phyloP scores from a whole-genome alignment of 2,888 invertebrate species.

The Ceramica pisi region DNA sequence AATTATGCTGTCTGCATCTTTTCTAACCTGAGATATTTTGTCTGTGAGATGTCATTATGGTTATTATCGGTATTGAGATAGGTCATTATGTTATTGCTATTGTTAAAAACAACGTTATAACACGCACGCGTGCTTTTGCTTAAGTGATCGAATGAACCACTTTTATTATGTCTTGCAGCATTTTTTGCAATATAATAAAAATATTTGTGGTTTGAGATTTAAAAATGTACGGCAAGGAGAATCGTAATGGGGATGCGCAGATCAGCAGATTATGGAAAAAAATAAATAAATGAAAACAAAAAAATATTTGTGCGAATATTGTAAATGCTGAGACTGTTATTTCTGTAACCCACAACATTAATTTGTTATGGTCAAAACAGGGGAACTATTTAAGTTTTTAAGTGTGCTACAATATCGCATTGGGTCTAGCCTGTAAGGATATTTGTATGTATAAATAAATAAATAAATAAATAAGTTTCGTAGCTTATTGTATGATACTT shows the following conservation, averaged over 20 bases:
- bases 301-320: neutral
- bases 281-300: neutral
- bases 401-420: no score
- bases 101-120: neutral
- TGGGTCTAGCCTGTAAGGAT: no score
- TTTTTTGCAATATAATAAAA: neutral
- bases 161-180: neutral
- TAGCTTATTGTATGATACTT: neutral
- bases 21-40: slow-evolving; percentile 34
- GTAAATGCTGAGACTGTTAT: neutral
- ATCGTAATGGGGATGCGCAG: neutral
- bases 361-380: no score
- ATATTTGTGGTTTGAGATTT: no score
- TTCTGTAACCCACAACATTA: neutral
- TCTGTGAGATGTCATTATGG: slow-evolving; percentile 33
- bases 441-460: no score
- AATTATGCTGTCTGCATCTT: slow-evolving; percentile 46
- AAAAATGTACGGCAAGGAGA: no score
- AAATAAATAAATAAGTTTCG: no score
- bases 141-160: neutral
- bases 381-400: no score
- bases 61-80: slow-evolving; percentile 36
- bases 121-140: neutral
- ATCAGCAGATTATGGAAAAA: neutral
- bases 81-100: slow-evolving; percentile 12